These are phyloP conservation scores for Catharus fuscescens DNA, from an alignment of 2,113 vertebrate species.

Conservation along the genomic window DNA sequence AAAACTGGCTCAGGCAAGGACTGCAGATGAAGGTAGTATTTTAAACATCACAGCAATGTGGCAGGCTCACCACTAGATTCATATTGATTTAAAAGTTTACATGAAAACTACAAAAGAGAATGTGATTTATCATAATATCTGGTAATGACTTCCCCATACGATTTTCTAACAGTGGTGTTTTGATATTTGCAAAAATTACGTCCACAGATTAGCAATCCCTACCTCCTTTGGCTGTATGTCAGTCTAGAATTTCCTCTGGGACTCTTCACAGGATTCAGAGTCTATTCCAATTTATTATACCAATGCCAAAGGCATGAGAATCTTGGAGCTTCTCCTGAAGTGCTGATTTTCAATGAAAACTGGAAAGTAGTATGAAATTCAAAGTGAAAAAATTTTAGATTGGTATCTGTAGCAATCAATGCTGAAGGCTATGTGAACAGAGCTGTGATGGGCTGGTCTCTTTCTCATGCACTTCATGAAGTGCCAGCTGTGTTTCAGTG, in stretches of 20 bases:
- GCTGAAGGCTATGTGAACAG: neutral
- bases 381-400: neutral
- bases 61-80: neutral
- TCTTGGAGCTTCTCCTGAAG: neutral
- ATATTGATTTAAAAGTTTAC: neutral
- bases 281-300: neutral
- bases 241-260: neutral
- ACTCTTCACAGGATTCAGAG: neutral
- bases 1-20: neutral
- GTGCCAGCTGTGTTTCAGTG: neutral
- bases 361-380: neutral
- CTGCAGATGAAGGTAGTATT: neutral
- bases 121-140: neutral
- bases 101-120: neutral
- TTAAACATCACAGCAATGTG: neutral
- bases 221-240: neutral
- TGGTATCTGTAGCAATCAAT: neutral
- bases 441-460: neutral
- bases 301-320: neutral
- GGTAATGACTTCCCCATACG: neutral
- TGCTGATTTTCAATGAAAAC: neutral
- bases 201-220: neutral
- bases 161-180: neutral
- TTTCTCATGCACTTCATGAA: neutral
- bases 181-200: neutral